These are phyloP conservation scores for Argyresthia albistria DNA, from an alignment of 2,888 invertebrate species.

Conservation along the genomic window DNA sequence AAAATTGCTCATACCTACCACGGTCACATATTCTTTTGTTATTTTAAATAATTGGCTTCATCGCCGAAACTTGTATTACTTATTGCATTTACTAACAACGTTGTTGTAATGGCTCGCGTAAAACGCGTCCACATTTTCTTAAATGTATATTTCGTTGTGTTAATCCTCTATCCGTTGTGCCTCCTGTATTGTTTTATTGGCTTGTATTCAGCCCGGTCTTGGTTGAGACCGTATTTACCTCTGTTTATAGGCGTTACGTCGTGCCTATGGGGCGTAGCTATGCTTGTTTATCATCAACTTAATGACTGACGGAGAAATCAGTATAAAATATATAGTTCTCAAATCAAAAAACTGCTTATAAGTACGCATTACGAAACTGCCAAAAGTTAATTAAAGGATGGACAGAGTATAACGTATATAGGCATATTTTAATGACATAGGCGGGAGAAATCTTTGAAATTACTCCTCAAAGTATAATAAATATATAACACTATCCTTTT, in stretches of 20 bases:
- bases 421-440: no score
- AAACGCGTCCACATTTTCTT: conserved; percentile 23
- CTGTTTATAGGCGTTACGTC: conserved; percentile 91
- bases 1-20: conserved; percentile 19
- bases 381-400: no score
- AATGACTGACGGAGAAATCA: conserved; percentile 31
- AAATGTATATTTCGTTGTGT: neutral
- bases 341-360: no score
- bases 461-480: no score
- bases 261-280: conserved; percentile 86
- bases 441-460: no score
- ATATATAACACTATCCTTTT: no score
- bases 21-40: conserved; percentile 21
- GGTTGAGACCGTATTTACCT: conserved; percentile 79
- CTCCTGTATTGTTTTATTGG: conserved; percentile 14
- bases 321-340: no score
- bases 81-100: conserved; percentile 47
- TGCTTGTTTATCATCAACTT: conserved; percentile 57
- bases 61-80: conserved; percentile 38
- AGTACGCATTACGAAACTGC: no score
- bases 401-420: no score
- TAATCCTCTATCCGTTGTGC: neutral
- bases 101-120: conserved; percentile 23
- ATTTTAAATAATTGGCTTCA: conserved; percentile 9
- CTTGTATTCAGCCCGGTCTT: conserved; percentile 60